These are phyloP conservation scores for Hippocampus mohnikei DNA, from an alignment of 2,113 vertebrate species.

Conservation along the genomic window DNA sequence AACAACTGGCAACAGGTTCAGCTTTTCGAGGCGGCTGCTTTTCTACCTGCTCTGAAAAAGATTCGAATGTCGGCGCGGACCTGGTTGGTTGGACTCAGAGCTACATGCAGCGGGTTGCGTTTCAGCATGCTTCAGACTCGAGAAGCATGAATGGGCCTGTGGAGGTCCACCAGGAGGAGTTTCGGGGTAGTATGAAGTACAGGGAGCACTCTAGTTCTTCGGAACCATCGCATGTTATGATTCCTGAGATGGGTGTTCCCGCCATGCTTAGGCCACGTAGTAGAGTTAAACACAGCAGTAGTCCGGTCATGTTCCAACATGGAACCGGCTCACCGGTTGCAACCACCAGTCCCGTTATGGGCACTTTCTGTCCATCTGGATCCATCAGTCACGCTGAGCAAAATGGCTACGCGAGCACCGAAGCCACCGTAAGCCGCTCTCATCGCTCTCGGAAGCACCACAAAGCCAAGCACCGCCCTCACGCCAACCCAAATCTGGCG, in stretches of 20 bases:
- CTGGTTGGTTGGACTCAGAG: constrained; percentile 75
- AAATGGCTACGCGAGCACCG: constrained; percentile 74
- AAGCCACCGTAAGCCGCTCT: constrained; percentile 64
- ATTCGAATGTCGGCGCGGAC: constrained; percentile 78
- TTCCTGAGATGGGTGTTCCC: constrained; percentile 69
- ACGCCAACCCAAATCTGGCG: constrained; percentile 75
- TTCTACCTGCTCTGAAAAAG: constrained; percentile 84
- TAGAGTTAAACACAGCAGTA: constrained; percentile 60
- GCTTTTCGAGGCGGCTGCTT: constrained; percentile 82
- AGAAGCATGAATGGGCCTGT: constrained; percentile 31
- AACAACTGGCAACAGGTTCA: constrained; percentile 92
- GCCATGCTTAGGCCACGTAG: constrained; percentile 61
- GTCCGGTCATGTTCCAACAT: constrained; percentile 66
- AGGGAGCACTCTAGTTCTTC: constrained; percentile 73
- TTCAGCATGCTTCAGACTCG: constrained; percentile 42
- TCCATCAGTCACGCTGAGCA: constrained; percentile 75
- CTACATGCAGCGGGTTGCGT: constrained; percentile 72
- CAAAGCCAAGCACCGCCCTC: constrained; percentile 69
- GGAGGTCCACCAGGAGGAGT: constrained; percentile 73
- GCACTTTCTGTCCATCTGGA: constrained; percentile 68
- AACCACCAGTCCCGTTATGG: constrained; percentile 68
- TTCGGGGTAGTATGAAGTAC: constrained; percentile 53
- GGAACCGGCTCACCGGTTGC: constrained; percentile 71
- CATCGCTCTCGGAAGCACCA: constrained; percentile 60
- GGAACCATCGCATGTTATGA: constrained; percentile 65